phyloP scores from a whole-genome alignment of 2,888 invertebrate species.

The Drosophila sordidula region DNA sequence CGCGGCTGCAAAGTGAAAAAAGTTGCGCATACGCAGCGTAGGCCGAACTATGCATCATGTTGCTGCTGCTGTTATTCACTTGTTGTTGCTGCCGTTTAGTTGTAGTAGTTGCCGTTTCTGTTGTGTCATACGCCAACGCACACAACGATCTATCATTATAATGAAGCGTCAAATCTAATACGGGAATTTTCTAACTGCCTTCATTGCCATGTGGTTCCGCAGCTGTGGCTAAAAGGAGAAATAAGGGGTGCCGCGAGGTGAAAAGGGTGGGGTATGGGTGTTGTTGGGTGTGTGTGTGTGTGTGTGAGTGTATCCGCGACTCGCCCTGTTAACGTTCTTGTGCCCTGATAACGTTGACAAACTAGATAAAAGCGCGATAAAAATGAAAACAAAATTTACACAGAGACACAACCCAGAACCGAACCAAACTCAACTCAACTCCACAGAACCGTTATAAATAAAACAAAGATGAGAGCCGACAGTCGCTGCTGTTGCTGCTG shows the following conservation, averaged over 20 bases:
- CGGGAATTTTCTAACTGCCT: constrained; percentile 59
- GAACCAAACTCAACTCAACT: constrained; percentile 10
- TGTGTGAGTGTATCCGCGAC: constrained; percentile 23
- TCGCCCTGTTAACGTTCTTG: constrained; percentile 43
- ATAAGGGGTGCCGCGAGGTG: background rate
- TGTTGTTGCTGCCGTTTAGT: constrained; percentile 1
- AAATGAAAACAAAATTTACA: constrained; percentile 63
- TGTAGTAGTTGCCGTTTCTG: constrained; percentile 15
- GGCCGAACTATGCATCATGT: constrained; percentile 43
- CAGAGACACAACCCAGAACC: constrained; percentile 30
- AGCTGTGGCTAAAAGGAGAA: constrained; percentile 15
- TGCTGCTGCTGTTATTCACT: constrained; percentile 2
- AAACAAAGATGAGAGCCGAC: constrained; percentile 56
- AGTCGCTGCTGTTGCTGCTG: constrained; percentile 13
- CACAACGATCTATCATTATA: constrained; percentile 76
- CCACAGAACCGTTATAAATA: constrained; percentile 67
- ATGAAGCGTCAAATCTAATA: constrained; percentile 78
- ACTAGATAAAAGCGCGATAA: constrained; percentile 78
- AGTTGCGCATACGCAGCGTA: constrained; percentile 68
- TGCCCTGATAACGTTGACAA: constrained; percentile 72
- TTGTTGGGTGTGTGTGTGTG: constrained; percentile 18
- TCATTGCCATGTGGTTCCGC: constrained; percentile 58
- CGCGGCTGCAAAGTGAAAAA: constrained; percentile 57
- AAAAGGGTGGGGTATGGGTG: constrained; percentile 1
- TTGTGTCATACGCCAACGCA: constrained; percentile 52